phyloP scores from a whole-genome alignment of 2,888 invertebrate species.

The Tipula vernalis region DNA sequence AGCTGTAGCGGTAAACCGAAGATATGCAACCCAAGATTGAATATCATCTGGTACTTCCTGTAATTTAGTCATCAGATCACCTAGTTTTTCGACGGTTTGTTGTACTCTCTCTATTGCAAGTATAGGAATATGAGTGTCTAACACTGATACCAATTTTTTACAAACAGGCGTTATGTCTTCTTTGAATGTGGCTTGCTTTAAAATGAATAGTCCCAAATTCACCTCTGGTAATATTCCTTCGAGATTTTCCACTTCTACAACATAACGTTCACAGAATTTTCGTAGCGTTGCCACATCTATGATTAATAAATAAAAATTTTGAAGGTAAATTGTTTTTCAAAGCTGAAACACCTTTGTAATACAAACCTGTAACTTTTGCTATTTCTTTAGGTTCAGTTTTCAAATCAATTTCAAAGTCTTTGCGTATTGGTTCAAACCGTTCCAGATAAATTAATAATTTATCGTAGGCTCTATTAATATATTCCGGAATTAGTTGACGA shows the following conservation, averaged over 20 bases:
- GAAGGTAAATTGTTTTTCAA: not conserved
- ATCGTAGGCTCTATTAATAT: slow-evolving; percentile 48
- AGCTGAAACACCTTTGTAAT: not conserved
- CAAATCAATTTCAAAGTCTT: slow-evolving; percentile 58
- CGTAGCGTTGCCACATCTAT: slow-evolving; percentile 50
- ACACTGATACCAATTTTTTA: slow-evolving; percentile 49
- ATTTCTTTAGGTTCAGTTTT: slow-evolving; percentile 49
- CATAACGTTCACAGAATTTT: slow-evolving; percentile 52
- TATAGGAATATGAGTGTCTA: slow-evolving; percentile 51
- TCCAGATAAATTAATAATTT: slow-evolving; percentile 48
- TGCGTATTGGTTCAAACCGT: slow-evolving; percentile 50
- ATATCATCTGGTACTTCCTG: slow-evolving; percentile 54
- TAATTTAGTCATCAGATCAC: slow-evolving; percentile 50
- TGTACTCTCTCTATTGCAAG: slow-evolving; percentile 49
- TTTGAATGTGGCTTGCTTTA: slow-evolving; percentile 60
- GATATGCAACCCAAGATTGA: slow-evolving; percentile 48
- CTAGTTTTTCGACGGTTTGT: slow-evolving; percentile 26
- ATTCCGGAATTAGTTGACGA: slow-evolving; percentile 40
- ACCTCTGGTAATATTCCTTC: slow-evolving; percentile 52
- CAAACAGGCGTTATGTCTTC: slow-evolving; percentile 60
- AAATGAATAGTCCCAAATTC: slow-evolving; percentile 57
- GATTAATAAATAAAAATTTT: slow-evolving; percentile 14
- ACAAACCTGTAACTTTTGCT: slow-evolving; percentile 41
- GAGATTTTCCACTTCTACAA: slow-evolving; percentile 53
- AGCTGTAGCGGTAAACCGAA: slow-evolving; percentile 44